A percentile compares a stretch with the other conserved stretches of the same genome.
These are phyloP conservation scores for Podarcis raffonei DNA, from an alignment of 2,113 vertebrate genomes.

Conservation along the genomic window DNA sequence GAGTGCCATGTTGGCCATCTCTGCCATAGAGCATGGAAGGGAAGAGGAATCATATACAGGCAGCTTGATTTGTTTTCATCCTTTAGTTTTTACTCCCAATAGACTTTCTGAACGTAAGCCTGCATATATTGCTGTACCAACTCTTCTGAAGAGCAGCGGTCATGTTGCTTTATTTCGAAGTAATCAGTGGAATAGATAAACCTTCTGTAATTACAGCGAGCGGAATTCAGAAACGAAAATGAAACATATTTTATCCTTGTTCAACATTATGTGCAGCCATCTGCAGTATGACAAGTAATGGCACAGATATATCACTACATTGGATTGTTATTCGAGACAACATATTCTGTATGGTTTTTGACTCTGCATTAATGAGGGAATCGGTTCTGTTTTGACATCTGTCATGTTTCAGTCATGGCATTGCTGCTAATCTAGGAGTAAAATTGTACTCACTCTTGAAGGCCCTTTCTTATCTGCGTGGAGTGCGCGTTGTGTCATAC, in stretches of 20 bases:
- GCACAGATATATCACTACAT: conserved; percentile 47
- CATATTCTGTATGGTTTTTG: conserved; percentile 58
- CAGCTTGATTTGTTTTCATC: neutral
- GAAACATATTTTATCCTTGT: conserved; percentile 60
- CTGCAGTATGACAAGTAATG: conserved; percentile 46
- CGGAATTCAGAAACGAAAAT: conserved; percentile 36
- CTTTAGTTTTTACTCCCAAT: neutral
- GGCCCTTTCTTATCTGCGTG: neutral
- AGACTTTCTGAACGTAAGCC: neutral
- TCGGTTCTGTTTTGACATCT: conserved; percentile 53
- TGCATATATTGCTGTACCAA: neutral
- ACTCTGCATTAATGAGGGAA: conserved; percentile 57
- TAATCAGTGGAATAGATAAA: conserved; percentile 39
- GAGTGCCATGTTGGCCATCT: no score
- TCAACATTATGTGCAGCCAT: conserved; percentile 46
- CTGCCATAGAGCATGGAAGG: neutral
- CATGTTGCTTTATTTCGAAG: neutral
- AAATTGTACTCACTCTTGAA: conserved; percentile 35
- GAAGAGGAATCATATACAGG: neutral
- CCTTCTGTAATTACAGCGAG: conserved; percentile 21
- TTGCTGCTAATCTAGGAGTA: conserved; percentile 35
- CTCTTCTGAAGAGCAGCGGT: neutral
- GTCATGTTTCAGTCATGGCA: conserved; percentile 23
- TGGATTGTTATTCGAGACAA: conserved; percentile 52
- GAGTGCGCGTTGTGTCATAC: neutral